These are phyloP conservation scores for Eupithecia abbreviata DNA, from an alignment of 2,888 invertebrate species.

Conservation along the genomic window DNA sequence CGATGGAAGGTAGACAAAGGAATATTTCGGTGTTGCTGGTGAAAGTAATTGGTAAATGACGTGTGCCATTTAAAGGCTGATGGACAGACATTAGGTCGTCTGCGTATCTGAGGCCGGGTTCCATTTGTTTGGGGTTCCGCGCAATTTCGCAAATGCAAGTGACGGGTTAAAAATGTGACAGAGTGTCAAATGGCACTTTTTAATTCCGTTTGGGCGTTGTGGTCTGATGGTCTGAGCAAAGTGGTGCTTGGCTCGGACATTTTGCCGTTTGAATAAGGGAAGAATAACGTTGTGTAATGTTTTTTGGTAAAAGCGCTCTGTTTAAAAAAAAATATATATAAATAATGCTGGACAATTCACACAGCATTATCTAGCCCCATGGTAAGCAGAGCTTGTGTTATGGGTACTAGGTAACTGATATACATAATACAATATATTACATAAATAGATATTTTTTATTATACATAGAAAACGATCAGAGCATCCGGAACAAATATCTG, in stretches of 20 bases:
- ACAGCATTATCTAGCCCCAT: too few species aligned
- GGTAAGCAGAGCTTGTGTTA: too few species aligned
- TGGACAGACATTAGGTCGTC: conserved; percentile 81
- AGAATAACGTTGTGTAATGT: not conserved
- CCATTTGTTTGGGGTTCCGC: conserved; percentile 74
- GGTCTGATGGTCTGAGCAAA: conserved; percentile 34
- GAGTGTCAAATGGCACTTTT: conserved; percentile 65
- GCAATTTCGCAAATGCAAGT: conserved; percentile 77
- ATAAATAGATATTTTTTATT: too few species aligned
- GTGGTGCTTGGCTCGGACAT: conserved; percentile 22
- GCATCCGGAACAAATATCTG: too few species aligned
- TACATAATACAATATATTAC: too few species aligned
- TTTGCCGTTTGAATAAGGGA: conserved; percentile 14
- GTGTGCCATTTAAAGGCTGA: conserved; percentile 80
- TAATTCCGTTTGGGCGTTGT: conserved; percentile 39
- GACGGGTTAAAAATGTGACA: conserved; percentile 69
- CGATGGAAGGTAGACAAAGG: conserved; percentile 48
- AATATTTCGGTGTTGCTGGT: conserved; percentile 34
- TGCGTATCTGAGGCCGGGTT: conserved; percentile 72
- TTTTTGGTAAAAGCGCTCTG: not conserved
- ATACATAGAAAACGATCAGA: too few species aligned
- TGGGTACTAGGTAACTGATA: too few species aligned
- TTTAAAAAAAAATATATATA: too few species aligned
- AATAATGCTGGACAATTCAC: too few species aligned
- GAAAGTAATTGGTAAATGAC: conserved; percentile 75